phyloP scores from a whole-genome alignment of 1,140 invertebrate species.

The Oedothorax gibbosus region DNA sequence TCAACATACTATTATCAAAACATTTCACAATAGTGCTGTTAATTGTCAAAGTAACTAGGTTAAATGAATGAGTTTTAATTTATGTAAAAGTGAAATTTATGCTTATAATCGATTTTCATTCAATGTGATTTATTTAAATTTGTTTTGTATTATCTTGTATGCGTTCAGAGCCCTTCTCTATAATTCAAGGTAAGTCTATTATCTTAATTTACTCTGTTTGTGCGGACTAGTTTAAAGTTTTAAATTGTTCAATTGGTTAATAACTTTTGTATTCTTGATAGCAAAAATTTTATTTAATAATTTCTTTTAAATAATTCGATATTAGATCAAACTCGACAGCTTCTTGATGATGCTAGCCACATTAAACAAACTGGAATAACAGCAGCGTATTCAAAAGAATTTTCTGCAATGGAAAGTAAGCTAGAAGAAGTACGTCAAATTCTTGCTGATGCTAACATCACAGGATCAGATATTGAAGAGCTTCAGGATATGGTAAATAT shows the following conservation, averaged over 20 bases:
- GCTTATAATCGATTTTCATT: no score
- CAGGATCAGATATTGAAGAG: conserved; percentile 79
- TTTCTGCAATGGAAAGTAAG: conserved; percentile 88
- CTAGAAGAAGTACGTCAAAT: conserved; percentile 82
- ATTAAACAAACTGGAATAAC: conserved; percentile 93
- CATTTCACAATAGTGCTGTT: no score
- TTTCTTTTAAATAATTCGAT: background rate
- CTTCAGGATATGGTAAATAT: conserved; percentile 73
- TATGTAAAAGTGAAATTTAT: no score
- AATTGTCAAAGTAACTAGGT: no score
- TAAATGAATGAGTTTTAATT: no score
- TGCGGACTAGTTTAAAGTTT: no score
- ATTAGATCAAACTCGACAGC: conserved; percentile 68
- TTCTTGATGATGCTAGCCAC: conserved; percentile 87
- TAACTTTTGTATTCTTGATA: no score
- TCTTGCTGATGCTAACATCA: conserved; percentile 81
- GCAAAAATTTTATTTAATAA: background rate
- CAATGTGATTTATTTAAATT: background rate
- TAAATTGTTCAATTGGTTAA: no score
- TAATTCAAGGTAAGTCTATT: conserved; percentile 31
- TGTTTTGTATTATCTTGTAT: conserved; percentile 15
- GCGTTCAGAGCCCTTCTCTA: conserved; percentile 32
- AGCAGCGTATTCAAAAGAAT: conserved; percentile 93
- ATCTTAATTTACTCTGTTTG: no score
- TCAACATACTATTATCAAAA: no score